These are phyloP conservation scores for Dreissena rostriformis DNA, from an alignment of 1,140 invertebrate genomes.

Conservation along the genomic window DNA sequence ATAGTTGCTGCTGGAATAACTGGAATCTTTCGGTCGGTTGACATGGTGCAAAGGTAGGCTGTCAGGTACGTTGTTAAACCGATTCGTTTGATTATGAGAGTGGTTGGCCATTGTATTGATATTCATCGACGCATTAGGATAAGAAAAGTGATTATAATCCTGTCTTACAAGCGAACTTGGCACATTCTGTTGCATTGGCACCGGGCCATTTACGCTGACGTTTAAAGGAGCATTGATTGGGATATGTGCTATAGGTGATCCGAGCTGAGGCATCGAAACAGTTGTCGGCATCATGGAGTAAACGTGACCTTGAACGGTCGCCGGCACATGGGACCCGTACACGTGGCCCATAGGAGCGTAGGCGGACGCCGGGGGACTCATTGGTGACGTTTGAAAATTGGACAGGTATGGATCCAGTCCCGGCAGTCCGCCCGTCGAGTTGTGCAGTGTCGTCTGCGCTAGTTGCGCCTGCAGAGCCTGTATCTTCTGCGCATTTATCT, in stretches of 20 bases:
- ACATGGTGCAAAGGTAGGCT: conserved; percentile 22
- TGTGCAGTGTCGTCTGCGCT: conserved; percentile 46
- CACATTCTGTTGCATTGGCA: conserved; percentile 1
- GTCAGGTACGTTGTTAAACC: conserved; percentile 6
- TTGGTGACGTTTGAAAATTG: background rate
- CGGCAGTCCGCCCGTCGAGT: conserved; percentile 9
- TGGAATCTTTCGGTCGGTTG: conserved; percentile 30
- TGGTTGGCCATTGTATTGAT: conserved; percentile 43
- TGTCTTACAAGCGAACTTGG: background rate
- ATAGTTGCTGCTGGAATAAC: conserved; percentile 40
- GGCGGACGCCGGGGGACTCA: conserved; percentile 23
- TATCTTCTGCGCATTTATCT: conserved; percentile 52
- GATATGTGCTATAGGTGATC: background rate
- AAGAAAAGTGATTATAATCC: conserved; percentile 35
- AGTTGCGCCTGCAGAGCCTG: conserved; percentile 58
- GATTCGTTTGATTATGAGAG: conserved; percentile 21
- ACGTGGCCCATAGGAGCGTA: conserved; percentile 10
- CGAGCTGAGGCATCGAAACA: background rate
- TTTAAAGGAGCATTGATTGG: conserved; percentile 16
- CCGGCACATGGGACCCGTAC: conserved; percentile 14
- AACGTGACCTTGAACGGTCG: conserved; percentile 24
- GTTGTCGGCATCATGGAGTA: background rate
- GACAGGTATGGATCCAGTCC: conserved; percentile 36
- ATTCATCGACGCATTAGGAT: conserved; percentile 27
- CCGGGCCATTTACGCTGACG: conserved; percentile 4